Evolutionary conservation across 2,888 invertebrate genomes (phyloP).

Genomic region (Cyclophora punctaria): DNA sequence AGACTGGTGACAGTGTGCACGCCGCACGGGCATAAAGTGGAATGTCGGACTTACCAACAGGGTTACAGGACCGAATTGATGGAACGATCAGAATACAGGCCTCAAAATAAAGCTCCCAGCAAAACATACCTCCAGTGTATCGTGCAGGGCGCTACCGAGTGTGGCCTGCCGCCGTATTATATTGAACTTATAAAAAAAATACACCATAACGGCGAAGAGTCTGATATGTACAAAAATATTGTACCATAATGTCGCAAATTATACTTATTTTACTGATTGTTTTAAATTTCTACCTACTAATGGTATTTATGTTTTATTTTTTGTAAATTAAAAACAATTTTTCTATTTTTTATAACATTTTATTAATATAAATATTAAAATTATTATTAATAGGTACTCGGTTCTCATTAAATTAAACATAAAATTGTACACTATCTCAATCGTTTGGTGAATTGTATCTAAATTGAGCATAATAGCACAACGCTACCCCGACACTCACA

Average conservation of each 20-base stretch:
- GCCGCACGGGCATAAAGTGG: not conserved
- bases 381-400: constrained; percentile 73
- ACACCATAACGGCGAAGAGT: not conserved
- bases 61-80: not conserved
- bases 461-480: constrained; percentile 74
- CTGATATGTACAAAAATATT: no score
- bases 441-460: constrained; percentile 73
- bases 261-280: no score
- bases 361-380: constrained; percentile 75
- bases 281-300: no score
- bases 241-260: no score
- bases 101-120: not conserved
- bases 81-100: not conserved
- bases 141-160: not conserved
- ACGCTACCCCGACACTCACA: constrained; percentile 65
- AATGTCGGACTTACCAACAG: not conserved
- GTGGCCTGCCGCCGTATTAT: not conserved
- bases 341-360: constrained; percentile 62
- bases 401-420: constrained; percentile 72
- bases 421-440: constrained; percentile 72
- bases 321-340: constrained; percentile 27
- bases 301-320: not conserved
- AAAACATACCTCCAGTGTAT: not conserved
- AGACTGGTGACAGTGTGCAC: not conserved
- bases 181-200: not conserved